Evolutionary conservation across 2,888 invertebrate species (phyloP).

Genomic region (Brenthis ino): DNA sequence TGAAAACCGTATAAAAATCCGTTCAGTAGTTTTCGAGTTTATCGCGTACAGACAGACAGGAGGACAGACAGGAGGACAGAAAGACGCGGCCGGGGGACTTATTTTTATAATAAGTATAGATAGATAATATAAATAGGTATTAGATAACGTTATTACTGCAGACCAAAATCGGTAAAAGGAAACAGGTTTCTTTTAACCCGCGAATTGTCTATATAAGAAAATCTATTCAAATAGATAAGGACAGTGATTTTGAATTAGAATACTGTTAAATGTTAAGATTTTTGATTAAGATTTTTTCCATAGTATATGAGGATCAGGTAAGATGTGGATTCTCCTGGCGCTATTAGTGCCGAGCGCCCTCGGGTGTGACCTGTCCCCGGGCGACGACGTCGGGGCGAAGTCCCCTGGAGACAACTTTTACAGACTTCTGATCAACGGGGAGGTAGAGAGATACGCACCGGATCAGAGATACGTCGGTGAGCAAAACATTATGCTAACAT

Average conservation of each 20-base stretch:
- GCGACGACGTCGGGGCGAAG: slow-evolving; percentile 61
- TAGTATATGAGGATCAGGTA: slow-evolving; percentile 19
- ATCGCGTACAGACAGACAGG: too few relatives aligned
- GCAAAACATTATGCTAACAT: slow-evolving; percentile 39
- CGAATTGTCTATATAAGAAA: too few relatives aligned
- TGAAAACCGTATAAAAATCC: too few relatives aligned
- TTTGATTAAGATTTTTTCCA: not conserved
- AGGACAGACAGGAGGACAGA: too few relatives aligned
- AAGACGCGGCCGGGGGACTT: too few relatives aligned
- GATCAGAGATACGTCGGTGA: slow-evolving; percentile 91
- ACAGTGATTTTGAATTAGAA: not conserved
- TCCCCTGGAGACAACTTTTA: slow-evolving; percentile 93
- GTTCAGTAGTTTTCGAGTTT: too few relatives aligned
- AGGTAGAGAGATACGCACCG: slow-evolving; percentile 91
- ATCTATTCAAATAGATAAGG: too few relatives aligned
- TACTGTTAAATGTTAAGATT: not conserved
- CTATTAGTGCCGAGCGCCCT: slow-evolving; percentile 42
- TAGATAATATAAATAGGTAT: too few relatives aligned
- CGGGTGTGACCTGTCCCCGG: slow-evolving; percentile 73
- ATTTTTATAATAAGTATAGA: too few relatives aligned
- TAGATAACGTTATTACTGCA: too few relatives aligned
- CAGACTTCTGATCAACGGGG: slow-evolving; percentile 89
- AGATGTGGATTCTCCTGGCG: slow-evolving; percentile 38
- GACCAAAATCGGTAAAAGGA: too few relatives aligned
- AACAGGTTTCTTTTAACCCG: too few relatives aligned